Percentiles rank a stretch among this genome's conserved stretches.
Evolutionary conservation across 2,113 vertebrate species (phyloP).

Genomic region (Hippotragus niger): DNA sequence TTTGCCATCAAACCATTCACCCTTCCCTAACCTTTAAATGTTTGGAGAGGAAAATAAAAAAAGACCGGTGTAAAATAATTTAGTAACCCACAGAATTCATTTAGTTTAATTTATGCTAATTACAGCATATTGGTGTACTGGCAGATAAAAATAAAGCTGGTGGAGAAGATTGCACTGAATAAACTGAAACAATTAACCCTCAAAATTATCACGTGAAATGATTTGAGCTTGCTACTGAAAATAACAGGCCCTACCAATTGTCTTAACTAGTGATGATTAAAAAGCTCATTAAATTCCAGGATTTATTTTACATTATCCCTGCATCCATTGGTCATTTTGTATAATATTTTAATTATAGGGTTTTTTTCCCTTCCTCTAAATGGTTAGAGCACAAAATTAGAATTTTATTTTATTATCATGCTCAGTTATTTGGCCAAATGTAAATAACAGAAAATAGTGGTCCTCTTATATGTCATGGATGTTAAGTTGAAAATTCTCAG

Average conservation of each 20-base stretch:
- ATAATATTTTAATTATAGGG: conserved; percentile 66
- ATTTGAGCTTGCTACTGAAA: conserved; percentile 71
- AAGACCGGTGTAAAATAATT: conserved; percentile 79
- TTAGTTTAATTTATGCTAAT: conserved; percentile 86
- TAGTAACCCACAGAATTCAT: conserved; percentile 81
- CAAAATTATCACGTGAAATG: conserved; percentile 76
- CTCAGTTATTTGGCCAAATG: neutral
- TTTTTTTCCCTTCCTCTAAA: conserved; percentile 12
- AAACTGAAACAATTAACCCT: conserved; percentile 83
- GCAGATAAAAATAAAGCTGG: conserved; percentile 84
- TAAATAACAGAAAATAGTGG: neutral
- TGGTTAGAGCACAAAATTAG: conserved; percentile 24
- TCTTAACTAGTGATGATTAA: conserved; percentile 74
- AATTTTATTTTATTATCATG: conserved; percentile 2
- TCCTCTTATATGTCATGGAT: neutral
- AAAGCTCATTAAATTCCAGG: conserved; percentile 64
- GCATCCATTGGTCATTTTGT: conserved; percentile 45
- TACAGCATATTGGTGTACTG: conserved; percentile 77
- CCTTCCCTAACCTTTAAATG: conserved; percentile 76
- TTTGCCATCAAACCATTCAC: conserved; percentile 54
- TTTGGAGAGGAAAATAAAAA: conserved; percentile 76
- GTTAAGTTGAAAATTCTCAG: conserved; percentile 13
- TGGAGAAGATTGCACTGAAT: conserved; percentile 76
- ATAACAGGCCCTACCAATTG: conserved; percentile 70
- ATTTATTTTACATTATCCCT: conserved; percentile 47